A percentile compares a stretch with the other conserved stretches of the same genome.
Evolutionary conservation across 2,888 invertebrate genomes (phyloP).

Genomic region (Eristalis intricaria): DNA sequence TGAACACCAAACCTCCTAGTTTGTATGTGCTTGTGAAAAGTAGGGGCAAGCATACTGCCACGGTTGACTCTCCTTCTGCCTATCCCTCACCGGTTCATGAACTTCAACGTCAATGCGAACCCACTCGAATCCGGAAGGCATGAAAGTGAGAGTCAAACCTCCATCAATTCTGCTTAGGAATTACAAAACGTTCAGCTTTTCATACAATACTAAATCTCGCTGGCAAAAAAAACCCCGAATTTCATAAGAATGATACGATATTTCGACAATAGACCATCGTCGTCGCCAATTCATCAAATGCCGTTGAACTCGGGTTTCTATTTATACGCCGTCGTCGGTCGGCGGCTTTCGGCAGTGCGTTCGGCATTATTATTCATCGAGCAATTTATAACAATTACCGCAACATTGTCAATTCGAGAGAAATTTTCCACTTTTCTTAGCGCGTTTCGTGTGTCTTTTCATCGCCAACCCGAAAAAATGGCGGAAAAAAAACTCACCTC

Average conservation of each 20-base stretch:
- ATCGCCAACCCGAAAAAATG: background rate
- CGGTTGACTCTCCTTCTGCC: too few species aligned
- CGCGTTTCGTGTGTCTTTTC: conserved; percentile 11
- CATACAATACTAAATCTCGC: background rate
- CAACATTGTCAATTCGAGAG: conserved; percentile 21
- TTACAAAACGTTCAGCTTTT: background rate
- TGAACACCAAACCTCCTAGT: too few species aligned
- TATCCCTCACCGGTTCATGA: too few species aligned
- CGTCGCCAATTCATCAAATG: background rate
- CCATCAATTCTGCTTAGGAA: background rate
- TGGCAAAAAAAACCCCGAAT: background rate
- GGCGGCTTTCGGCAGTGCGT: background rate
- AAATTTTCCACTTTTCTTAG: conserved; percentile 26
- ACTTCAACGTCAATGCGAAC: too few species aligned
- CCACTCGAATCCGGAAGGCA: background rate
- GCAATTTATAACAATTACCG: conserved; percentile 23
- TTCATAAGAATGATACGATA: background rate
- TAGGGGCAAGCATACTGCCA: too few species aligned
- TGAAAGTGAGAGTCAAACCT: background rate
- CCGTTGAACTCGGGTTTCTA: background rate
- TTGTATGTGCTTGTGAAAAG: too few species aligned
- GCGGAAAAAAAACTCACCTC: background rate
- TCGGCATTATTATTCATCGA: background rate
- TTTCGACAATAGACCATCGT: background rate
- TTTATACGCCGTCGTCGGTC: background rate